These are phyloP conservation scores for Bufo gargarizans DNA, from an alignment of 2,113 vertebrate species.

Conservation along the genomic window DNA sequence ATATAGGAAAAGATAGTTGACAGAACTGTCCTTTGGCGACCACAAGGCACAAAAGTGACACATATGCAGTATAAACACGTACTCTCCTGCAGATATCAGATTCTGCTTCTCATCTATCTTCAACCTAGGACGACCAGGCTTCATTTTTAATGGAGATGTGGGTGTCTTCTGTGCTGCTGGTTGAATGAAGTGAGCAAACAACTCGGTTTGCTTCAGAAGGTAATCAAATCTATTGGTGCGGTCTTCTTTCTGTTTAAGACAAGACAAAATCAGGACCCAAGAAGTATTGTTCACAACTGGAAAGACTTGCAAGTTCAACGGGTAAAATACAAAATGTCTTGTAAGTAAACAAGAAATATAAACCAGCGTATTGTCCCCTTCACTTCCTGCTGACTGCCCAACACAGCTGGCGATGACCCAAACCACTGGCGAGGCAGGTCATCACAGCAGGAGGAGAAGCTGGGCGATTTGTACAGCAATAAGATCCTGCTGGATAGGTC, in stretches of 20 bases:
- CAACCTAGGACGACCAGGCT: conserved; percentile 93
- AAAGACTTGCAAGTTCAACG: background rate
- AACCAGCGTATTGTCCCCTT: too few relatives aligned
- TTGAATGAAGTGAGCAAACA: conserved; percentile 99
- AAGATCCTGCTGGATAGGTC: too few relatives aligned
- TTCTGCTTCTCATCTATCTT: conserved; percentile 99
- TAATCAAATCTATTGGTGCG: conserved; percentile 98
- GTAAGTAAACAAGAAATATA: too few relatives aligned
- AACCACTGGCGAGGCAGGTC: too few relatives aligned
- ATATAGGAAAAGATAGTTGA: background rate
- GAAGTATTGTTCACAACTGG: too few relatives aligned
- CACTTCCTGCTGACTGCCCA: too few relatives aligned
- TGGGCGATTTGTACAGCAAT: too few relatives aligned
- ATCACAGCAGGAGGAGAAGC: too few relatives aligned
- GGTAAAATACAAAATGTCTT: too few relatives aligned
- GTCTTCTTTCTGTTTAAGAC: conserved; percentile 85
- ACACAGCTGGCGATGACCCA: too few relatives aligned
- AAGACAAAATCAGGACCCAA: background rate
- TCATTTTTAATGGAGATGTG: conserved; percentile 98
- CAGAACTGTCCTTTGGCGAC: too few relatives aligned
- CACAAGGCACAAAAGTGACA: too few relatives aligned
- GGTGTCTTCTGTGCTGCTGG: conserved; percentile 98
- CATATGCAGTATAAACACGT: conserved; percentile 68
- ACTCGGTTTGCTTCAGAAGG: conserved; percentile 95
- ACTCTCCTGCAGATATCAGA: conserved; percentile 94